phyloP scores from a whole-genome alignment of 1,140 invertebrate genomes.

The Eufriesea mexicana region DNA sequence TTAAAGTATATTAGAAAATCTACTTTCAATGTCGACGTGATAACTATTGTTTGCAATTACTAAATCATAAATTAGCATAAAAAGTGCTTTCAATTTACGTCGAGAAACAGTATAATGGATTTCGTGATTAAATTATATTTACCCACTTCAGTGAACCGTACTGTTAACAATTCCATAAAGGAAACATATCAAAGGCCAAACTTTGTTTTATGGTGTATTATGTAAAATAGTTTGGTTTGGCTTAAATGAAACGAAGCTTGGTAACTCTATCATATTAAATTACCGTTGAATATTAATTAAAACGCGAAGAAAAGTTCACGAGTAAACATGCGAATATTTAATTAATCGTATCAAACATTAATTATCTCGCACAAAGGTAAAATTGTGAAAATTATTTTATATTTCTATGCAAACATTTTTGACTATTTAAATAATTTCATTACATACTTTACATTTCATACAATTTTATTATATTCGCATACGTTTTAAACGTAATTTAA shows the following conservation, averaged over 20 bases:
- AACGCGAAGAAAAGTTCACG: background rate
- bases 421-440: background rate
- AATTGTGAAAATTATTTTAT: background rate
- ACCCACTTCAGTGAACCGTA: no score
- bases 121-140: slow-evolving; percentile 1
- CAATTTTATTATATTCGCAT: no score
- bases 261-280: background rate
- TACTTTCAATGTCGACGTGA: no score
- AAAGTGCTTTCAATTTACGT: background rate
- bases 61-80: no score
- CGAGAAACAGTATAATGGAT: background rate
- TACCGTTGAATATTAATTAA: slow-evolving; percentile 1
- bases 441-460: no score
- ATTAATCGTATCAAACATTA: background rate
- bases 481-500: no score
- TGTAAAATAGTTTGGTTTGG: background rate
- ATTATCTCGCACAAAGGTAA: background rate
- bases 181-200: background rate
- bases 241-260: background rate
- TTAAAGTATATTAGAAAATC: no score
- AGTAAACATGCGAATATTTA: background rate
- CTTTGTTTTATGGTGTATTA: slow-evolving; percentile 1
- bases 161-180: background rate
- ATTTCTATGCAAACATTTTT: background rate
- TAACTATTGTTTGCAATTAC: no score